Evolutionary conservation across 2,888 invertebrate genomes (phyloP), one percentile per base, ranked within the genome.

Genomic region (Stenotaenia linearis): DNA sequence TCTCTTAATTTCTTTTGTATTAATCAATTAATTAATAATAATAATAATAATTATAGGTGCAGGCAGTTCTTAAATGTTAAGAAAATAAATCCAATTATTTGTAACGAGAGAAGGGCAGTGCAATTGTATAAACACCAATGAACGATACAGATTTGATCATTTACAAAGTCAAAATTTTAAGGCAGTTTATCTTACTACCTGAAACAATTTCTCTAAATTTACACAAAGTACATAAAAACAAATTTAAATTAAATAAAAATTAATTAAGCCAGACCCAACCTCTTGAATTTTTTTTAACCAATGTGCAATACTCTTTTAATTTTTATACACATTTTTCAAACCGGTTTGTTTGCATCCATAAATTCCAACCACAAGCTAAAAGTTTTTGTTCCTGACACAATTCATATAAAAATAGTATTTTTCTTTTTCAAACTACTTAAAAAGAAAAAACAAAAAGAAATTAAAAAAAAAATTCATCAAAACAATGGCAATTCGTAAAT

Each of bases 381-480:
- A 23, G 35, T 77, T 56, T 25, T 35, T 32, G 30, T 78, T 78
- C 78, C 56, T 50, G 35, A 28, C 30, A 78, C 30, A 28, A 32
- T 21, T 78, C 37, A 78, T 78, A 78, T 78, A 78, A 78, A 78
- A 78, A 78, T 78, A 78, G 56, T 32, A 78, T 30, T 32, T 28
- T 61, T 77, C 9, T 40, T 30, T 78, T 50, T 23, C 32, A 50
- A 45, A n/a, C 0, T 15, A 45, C 1, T 7, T 21, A 1, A 74
- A 32, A 32, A 76, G 5, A 25, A 4, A 50, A 40, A 78, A 78
- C 28, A n/a, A 78, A 15, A 78, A 28, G 23, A 56, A 6, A 61
- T 10, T 5, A 61, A 23, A 3, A 21, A 61, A 23, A 10, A 1
- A 25, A 61, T 23, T 61, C 2, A 78, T 78, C 78, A 78, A 78